Percentiles rank a stretch among this genome's conserved stretches.
These are phyloP conservation scores for Myiotriccus ornatus DNA, from an alignment of 2,797 vertebrate genomes.

Conservation along the genomic window DNA sequence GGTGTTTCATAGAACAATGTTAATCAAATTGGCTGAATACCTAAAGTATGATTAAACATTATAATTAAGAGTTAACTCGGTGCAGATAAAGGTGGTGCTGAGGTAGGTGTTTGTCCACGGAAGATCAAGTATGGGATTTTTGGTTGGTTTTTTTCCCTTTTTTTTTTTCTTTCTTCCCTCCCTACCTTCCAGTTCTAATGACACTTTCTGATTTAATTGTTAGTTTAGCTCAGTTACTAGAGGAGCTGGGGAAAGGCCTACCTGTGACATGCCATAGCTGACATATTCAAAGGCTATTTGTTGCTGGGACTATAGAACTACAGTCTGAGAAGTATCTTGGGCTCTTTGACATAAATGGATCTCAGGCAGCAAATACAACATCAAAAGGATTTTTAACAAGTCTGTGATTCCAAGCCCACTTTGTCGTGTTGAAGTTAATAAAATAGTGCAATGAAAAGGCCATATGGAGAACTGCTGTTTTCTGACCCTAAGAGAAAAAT, in stretches of 20 bases:
- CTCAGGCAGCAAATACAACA: neutral
- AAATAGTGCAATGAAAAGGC: neutral
- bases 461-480: neutral
- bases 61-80: neutral
- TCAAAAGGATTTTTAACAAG: neutral
- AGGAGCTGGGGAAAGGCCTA: neutral
- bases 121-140: neutral
- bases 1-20: neutral
- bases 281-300: neutral
- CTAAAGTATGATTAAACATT: neutral
- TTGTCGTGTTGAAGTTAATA: neutral
- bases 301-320: neutral
- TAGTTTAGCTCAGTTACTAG: neutral
- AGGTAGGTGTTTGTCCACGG: neutral
- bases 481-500: neutral
- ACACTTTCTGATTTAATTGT: neutral
- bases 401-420: neutral
- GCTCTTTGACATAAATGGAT: neutral
- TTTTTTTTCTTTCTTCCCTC: rapidly evolving
- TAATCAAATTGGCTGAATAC: neutral
- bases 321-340: neutral
- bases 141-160: no score
- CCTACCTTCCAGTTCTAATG: neutral
- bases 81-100: neutral
- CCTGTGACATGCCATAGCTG: neutral